These are phyloP conservation scores for Clupea harengus DNA, from an alignment of 2,113 vertebrate species.

Conservation along the genomic window DNA sequence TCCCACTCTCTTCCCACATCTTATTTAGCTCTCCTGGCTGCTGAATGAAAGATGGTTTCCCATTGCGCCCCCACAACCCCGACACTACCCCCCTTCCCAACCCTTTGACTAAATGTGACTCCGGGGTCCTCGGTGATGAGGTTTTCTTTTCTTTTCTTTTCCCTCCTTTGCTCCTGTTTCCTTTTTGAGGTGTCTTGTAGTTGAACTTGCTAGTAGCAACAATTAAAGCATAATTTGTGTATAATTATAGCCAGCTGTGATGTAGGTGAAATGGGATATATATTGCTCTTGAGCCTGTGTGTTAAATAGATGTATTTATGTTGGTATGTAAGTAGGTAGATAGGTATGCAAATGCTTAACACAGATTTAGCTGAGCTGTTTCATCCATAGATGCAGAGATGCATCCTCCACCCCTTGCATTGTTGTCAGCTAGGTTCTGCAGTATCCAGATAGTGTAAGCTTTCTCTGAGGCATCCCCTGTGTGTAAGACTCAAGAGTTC, in stretches of 20 bases:
- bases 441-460: not conserved
- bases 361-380: not conserved
- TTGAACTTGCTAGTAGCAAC: not conserved
- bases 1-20: conserved; percentile 52
- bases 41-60: conserved; percentile 38
- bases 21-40: conserved; percentile 35
- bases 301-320: not conserved
- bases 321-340: not conserved
- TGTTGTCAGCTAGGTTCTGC: not conserved
- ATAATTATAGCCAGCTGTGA: no score
- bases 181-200: not conserved
- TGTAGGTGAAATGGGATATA: no score
- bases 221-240: no score
- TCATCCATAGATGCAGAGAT: not conserved
- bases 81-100: not conserved
- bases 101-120: not conserved
- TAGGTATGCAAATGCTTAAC: not conserved
- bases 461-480: not conserved
- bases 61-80: not conserved
- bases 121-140: not conserved
- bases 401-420: no score
- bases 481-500: not conserved
- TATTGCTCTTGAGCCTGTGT: no score
- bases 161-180: not conserved
- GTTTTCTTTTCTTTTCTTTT: conserved; percentile 11